Conservation (phyloP, 2,888 invertebrate species). For the Andrena flavipes region DNA sequence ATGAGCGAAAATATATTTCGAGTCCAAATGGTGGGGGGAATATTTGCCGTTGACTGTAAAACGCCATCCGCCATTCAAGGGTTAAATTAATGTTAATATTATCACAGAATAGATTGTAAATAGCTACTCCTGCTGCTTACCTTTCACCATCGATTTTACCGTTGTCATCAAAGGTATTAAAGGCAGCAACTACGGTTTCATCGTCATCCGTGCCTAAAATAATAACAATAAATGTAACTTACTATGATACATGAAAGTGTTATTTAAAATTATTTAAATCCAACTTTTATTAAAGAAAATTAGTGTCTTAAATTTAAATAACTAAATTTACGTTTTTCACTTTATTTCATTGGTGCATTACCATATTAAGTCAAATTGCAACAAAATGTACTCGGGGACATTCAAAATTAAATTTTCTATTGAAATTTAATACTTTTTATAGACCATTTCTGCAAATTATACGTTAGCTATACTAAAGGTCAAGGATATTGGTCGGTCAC, state of each 20-base stretch:
- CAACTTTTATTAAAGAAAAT: not conserved
- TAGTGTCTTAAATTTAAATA: not conserved
- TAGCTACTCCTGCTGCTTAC: conserved; percentile 81
- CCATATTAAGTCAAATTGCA: not conserved
- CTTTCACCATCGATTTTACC: conserved; percentile 95
- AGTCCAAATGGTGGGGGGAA: too few species aligned
- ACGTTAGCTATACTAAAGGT: too few species aligned
- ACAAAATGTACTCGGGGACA: not conserved
- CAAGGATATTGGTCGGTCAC: too few species aligned
- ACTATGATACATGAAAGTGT: too few species aligned
- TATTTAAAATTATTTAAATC: not conserved
- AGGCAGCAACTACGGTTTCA: conserved; percentile 95
- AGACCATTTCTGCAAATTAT: too few species aligned
- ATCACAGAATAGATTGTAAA: not conserved
- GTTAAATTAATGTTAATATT: not conserved
- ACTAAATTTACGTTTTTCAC: too few species aligned
- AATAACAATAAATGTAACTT: not conserved
- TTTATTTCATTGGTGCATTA: not conserved
- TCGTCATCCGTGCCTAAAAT: conserved; percentile 92
- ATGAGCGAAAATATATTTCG: too few species aligned
- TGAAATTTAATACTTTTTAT: not conserved
- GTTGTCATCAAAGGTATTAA: conserved; percentile 95
- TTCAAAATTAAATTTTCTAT: not conserved
- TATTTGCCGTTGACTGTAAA: too few species aligned
- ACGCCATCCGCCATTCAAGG: not conserved